phyloP scores from a whole-genome alignment of 2,888 invertebrate species.

The Agapostemon virescens region DNA sequence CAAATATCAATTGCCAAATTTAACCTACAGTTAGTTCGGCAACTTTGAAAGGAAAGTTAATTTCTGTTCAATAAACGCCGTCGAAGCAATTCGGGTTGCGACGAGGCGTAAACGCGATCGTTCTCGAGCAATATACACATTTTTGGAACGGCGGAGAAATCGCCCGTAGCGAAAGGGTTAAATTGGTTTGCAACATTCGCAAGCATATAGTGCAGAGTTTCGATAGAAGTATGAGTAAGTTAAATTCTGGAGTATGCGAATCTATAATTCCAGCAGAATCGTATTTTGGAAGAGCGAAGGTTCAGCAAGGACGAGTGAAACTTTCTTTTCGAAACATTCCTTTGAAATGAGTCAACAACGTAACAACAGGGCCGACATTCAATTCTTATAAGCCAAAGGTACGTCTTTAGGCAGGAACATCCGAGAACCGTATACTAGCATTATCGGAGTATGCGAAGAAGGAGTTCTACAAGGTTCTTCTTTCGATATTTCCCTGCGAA shows the following conservation, averaged over 20 bases:
- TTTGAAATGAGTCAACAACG: constrained; percentile 53
- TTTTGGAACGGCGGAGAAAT: too few species aligned
- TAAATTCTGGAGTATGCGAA: neutral
- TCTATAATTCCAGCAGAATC: neutral
- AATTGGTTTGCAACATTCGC: too few species aligned
- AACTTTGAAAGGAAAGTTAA: too few species aligned
- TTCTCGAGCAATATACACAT: too few species aligned
- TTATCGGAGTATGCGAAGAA: constrained; percentile 34
- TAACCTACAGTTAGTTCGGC: too few species aligned
- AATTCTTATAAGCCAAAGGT: constrained; percentile 48
- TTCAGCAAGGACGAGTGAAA: neutral
- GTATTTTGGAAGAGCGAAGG: neutral
- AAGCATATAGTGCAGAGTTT: neutral
- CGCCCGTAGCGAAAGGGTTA: too few species aligned
- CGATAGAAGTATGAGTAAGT: neutral
- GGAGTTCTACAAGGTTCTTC: constrained; percentile 44
- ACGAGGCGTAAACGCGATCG: too few species aligned
- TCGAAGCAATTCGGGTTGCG: too few species aligned
- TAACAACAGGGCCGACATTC: constrained; percentile 41
- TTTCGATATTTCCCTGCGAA: constrained; percentile 61
- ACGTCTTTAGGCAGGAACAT: constrained; percentile 28
- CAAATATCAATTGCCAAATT: too few species aligned
- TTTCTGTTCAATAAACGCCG: too few species aligned
- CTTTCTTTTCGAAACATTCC: constrained; percentile 31
- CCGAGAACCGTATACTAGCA: constrained; percentile 14